Percentiles rank a stretch among this genome's conserved stretches.
Evolutionary conservation across 2,797 vertebrate genomes (phyloP).

Genomic region (Oreochromis mossambicus): DNA sequence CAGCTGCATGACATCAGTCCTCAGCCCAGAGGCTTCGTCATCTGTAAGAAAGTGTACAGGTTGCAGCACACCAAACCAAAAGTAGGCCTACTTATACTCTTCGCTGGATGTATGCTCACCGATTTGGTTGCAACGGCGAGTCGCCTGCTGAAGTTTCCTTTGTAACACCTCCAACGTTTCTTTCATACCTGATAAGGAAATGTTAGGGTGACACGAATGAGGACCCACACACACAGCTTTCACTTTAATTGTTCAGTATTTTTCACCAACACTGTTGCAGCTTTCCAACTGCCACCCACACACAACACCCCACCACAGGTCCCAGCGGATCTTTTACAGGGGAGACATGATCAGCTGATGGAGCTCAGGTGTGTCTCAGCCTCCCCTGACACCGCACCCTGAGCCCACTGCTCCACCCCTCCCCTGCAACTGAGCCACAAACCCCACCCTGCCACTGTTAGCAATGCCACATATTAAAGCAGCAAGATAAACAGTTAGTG

Average conservation of each 20-base stretch:
- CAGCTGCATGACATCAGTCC: not conserved
- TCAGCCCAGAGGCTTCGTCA: not conserved
- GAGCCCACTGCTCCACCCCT: not conserved
- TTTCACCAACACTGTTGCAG: not conserved
- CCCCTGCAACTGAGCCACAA: not conserved
- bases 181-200: constrained; percentile 3
- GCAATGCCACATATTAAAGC: not conserved
- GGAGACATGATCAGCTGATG: not conserved
- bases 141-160: not conserved
- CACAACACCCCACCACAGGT: not conserved
- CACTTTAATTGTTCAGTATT: not conserved
- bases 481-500: not conserved
- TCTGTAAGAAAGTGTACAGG: constrained; percentile 2
- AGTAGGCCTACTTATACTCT: not conserved
- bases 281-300: not conserved
- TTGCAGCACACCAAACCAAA: not conserved
- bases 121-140: not conserved
- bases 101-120: not conserved
- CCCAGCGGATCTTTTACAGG: not conserved
- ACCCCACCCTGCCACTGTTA: not conserved
- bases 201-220: not conserved
- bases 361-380: not conserved
- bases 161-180: not conserved
- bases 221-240: not conserved
- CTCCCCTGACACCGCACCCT: not conserved